A percentile compares a stretch with the other conserved stretches of the same genome.
Evolutionary conservation across 2,113 vertebrate genomes (phyloP).

Genomic region (Pao palembangensis): DNA sequence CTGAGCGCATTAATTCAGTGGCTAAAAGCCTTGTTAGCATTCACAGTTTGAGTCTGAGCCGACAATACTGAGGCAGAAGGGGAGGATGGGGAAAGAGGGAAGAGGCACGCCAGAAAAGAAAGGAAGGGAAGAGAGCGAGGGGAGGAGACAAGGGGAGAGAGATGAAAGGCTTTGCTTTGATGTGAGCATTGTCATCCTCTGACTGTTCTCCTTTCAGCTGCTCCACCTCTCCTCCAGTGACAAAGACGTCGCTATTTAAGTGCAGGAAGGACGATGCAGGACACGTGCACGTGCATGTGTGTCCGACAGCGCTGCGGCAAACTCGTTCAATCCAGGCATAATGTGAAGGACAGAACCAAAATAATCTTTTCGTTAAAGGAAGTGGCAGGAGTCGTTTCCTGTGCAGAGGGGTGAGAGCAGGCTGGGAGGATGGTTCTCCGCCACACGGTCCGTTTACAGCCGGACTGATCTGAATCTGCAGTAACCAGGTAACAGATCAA

Average conservation of each 20-base stretch:
- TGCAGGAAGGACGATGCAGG: constrained; percentile 23
- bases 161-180: constrained; percentile 62
- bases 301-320: constrained; percentile 4
- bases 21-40: constrained; percentile 74
- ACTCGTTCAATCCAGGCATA: not conserved
- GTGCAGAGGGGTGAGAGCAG: too few species aligned
- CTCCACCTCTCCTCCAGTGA: constrained; percentile 47
- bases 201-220: constrained; percentile 62
- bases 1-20: constrained; percentile 63
- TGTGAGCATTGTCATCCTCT: constrained; percentile 66
- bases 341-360: too few species aligned
- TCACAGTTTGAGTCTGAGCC: constrained; percentile 64
- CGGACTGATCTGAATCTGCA: too few species aligned
- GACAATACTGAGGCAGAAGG: constrained; percentile 54
- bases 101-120: constrained; percentile 21
- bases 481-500: too few species aligned
- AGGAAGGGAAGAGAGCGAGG: constrained; percentile 44
- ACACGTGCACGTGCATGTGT: not conserved
- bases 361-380: too few species aligned
- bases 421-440: too few species aligned
- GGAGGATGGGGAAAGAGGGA: constrained; percentile 19
- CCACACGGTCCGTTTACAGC: too few species aligned
- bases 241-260: constrained; percentile 60
- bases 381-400: too few species aligned
- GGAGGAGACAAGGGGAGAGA: constrained; percentile 21